Base-by-base conservation (phyloP, 2,888 invertebrate species). In the Leptopilina syphax region DNA sequence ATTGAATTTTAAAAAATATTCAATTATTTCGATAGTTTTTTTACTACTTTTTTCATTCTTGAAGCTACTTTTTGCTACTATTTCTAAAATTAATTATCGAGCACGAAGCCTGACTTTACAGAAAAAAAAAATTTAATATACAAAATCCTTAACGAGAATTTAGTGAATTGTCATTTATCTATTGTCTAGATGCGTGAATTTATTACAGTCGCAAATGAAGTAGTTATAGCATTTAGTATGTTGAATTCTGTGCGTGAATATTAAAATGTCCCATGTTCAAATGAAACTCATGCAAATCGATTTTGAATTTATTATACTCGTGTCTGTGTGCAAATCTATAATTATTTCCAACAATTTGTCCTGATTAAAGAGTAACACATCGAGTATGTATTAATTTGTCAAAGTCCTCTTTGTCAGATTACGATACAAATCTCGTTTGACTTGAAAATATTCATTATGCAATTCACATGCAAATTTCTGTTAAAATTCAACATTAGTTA, bases 281-380 rank as follows among this genome's bases (percentile, higher is more conserved):
- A 79, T 81, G 77, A 50, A 65, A 76, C 57, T 79, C 78, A 85
- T 87, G 84, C 85, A 87, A 89, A 88, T 89, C 85, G 84, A 80
- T 82, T 79, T 67, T 34, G 80, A 87, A 88, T 88, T 88, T 88
- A 88, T 88, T 83, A 83, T 85, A 34, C 34, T 34, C 34, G 34
- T 34, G 34, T 34, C 34, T 34, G 50, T 50, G 79, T 84, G 83
- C 87, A 87, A 89, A 87, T 87, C 84, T 81, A 82, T 86, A 83
- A 87, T 87, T 87, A 86, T 87, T 85, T 77, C 78, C 76, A 77
- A 76, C 83, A 81, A 87, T 87, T 87, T 84, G 83, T 87, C 85
- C 85, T 86, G 85, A 85, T 88, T 86, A 84, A 85, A 85, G 70
- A 67, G 57, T 41, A 77, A 73, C 9, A 27, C 57, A 24, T 57